phyloP scores from a whole-genome alignment of 2,113 vertebrate genomes.

The Uria aalge region DNA sequence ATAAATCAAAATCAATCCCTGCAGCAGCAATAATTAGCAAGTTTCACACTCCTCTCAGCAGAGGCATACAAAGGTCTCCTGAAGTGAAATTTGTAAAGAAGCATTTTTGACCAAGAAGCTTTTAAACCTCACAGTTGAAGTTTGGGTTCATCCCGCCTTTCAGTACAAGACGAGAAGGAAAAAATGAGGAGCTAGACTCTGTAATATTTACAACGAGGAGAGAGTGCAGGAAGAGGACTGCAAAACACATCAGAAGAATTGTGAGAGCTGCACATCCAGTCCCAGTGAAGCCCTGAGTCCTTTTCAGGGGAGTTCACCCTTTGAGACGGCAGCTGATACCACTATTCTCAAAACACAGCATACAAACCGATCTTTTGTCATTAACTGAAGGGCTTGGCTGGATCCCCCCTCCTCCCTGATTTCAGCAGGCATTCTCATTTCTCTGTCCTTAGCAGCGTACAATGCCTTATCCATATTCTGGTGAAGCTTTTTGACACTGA shows the following conservation, averaged over 20 bases:
- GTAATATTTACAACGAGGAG: background rate
- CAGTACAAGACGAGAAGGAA: background rate
- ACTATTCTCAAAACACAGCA: background rate
- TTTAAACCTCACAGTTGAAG: background rate
- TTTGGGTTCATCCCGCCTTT: background rate
- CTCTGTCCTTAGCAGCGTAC: background rate
- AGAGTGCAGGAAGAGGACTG: background rate
- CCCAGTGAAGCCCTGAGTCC: background rate
- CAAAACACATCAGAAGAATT: background rate
- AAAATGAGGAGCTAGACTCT: background rate
- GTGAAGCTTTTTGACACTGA: background rate
- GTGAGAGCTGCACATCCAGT: background rate
- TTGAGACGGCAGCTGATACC: background rate
- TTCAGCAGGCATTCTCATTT: background rate
- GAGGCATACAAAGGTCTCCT: background rate
- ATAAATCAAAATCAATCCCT: background rate
- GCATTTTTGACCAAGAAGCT: background rate
- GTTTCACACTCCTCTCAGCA: background rate
- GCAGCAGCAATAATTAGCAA: background rate
- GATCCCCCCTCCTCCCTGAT: background rate
- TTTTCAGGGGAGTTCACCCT: background rate
- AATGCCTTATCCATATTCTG: background rate
- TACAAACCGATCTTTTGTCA: background rate
- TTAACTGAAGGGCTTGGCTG: background rate
- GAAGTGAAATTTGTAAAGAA: background rate